Evolutionary conservation across 2,797 vertebrate species (phyloP), one percentile per base, ranked within the genome.

Genomic region (Antrozous pallidus): DNA sequence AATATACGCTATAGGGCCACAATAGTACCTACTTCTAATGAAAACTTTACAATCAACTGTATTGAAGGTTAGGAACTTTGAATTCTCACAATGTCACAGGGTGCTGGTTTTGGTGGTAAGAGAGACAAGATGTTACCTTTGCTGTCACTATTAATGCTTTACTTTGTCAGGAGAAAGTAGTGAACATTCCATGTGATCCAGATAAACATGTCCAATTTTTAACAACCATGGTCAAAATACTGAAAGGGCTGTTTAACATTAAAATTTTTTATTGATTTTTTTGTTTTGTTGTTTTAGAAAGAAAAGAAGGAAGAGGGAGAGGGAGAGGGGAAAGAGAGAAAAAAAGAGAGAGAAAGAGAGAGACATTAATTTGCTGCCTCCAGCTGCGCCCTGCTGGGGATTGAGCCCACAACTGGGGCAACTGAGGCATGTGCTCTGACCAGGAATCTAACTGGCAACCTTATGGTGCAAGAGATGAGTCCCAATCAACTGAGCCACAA

Each of bases 1-100:
- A 96, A 96, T 94, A 45, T 88, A 93, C 95, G 93, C 95, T 83
- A 42, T 8, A 0, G 69, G 31, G 88, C 3, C 75, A 77, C 8
- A 79, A 26, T 75, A 88, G 36, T 89, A 65, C 22, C 69, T 70
- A 77, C 80, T 26, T 33, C 5, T 36, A 94, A 88, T 73, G 42
- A 63, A 97, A 97, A 95, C 22, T 70, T 95, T 69, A 69, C 1
- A 47, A 58, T 97, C 95, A 89, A 56, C 20, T 63, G 17, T 69
- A 4, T 13, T 31, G 45, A 94, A 88, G 54, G 45, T 93, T 90
- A 88, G 67, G 42, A 65, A 90, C 79, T 78, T 96, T 42, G 69
- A 22, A 90, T 82, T 83, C 38, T 90, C 17, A 31, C 4, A 9
- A 3, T 67, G 69, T 95, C 78, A 28, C 63, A 28, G 33, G 74